A percentile compares a stretch with the other conserved stretches of the same genome.
These are phyloP conservation scores for Halocaridina rubra DNA, from an alignment of 2,888 invertebrate genomes.

Conservation along the genomic window DNA sequence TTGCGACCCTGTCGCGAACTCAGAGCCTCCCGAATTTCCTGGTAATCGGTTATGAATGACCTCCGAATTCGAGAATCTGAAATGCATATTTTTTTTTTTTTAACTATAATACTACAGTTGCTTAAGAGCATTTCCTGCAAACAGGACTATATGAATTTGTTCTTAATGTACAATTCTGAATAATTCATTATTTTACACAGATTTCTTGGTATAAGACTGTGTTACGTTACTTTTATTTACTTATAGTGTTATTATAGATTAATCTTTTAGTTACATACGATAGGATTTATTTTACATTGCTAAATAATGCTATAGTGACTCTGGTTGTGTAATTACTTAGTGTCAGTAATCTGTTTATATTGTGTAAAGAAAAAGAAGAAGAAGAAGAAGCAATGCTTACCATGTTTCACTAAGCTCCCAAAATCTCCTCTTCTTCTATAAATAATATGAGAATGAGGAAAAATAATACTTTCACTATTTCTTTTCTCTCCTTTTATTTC, in stretches of 20 bases:
- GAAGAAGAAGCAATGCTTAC: neutral
- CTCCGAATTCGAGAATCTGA: neutral
- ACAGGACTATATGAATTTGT: neutral
- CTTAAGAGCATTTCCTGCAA: neutral
- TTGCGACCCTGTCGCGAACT: neutral
- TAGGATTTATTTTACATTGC: too few species aligned
- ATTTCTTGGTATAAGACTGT: too few species aligned
- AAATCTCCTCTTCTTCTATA: neutral
- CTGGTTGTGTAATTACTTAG: too few species aligned
- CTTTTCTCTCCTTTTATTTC: neutral
- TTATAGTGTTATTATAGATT: neutral
- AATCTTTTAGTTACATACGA: too few species aligned
- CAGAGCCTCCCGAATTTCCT: neutral
- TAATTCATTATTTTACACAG: too few species aligned
- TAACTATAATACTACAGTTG: neutral
- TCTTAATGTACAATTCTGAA: neutral
- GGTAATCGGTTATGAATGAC: slow-evolving; percentile 1
- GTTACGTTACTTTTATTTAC: neutral
- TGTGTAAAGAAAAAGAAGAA: neutral
- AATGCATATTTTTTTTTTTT: neutral
- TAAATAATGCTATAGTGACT: too few species aligned
- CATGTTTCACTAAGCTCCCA: neutral
- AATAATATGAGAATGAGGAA: neutral
- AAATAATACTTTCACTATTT: too few species aligned
- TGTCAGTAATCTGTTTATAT: neutral